Evolutionary conservation across 2,888 invertebrate genomes (phyloP).

Genomic region (Tenthredo distinguenda): DNA sequence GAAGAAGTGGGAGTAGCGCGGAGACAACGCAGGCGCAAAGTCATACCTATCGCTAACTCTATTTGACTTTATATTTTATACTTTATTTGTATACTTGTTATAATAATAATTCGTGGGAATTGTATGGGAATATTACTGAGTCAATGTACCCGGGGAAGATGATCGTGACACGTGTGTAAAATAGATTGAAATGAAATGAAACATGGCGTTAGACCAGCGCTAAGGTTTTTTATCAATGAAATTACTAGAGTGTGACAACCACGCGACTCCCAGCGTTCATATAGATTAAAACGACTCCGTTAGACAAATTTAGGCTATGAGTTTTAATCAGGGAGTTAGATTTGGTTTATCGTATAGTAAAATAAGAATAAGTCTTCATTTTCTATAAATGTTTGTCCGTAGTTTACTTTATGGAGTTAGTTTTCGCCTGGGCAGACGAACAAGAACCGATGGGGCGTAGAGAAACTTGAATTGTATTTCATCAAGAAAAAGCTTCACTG

Average conservation of each 20-base stretch:
- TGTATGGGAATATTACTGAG: neutral
- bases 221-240: constrained; percentile 38
- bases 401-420: constrained; percentile 2
- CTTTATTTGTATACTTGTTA: neutral
- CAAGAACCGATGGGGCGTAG: constrained; percentile 28
- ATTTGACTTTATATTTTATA: constrained; percentile 65
- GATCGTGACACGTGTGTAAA: neutral
- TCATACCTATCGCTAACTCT: constrained; percentile 25
- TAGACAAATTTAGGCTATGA: neutral
- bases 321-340: neutral
- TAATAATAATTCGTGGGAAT: constrained; percentile 2
- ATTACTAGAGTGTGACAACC: constrained; percentile 37
- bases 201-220: neutral
- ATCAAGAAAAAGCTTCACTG: constrained; percentile 39
- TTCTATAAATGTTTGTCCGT: neutral
- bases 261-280: neutral
- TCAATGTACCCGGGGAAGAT: neutral
- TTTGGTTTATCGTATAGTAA: neutral
- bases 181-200: neutral
- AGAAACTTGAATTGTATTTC: constrained; percentile 44
- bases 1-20: constrained; percentile 16
- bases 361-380: neutral
- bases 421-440: constrained; percentile 9
- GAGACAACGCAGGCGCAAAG: constrained; percentile 24
- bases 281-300: neutral